Evolutionary conservation across 2,797 vertebrate species (phyloP), one percentile per base, ranked within the genome.

Genomic region (Anguilla anguilla): DNA sequence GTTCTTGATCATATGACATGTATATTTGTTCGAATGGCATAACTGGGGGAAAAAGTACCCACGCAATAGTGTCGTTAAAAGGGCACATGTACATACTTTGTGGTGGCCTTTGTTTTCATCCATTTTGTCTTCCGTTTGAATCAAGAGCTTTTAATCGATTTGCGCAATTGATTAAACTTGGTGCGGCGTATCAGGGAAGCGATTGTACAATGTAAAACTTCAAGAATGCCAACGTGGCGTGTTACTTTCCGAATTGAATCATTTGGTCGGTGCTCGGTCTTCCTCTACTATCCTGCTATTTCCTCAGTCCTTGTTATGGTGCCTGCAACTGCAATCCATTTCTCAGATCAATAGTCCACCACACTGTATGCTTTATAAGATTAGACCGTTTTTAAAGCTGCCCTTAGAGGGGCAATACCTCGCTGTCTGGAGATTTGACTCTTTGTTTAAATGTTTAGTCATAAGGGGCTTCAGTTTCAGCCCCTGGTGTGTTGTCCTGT

Each of bases 81-180:
- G 15, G 6, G 35, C 13, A 15, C 31, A 1, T 35, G 10, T 31
- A 74, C 31, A 35, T 35, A 74, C 69, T 77, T 43, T 31, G 43
- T 77, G 31, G 72, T 43, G 35, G 72, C 13, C 13, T 43, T 77
- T 77, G 31, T 39, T 77, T 77, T 77, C 72, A 39, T 77, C 72
- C 72, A 77, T 15, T 43, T 77, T 77, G 31, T 43, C 72, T 77
- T 77, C 13, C 69, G 35, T 35, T 77, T 77, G 72, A 43, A 77
- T 15, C 72, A 35, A 77, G 72, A 77, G 72, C 72, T 77, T 77
- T 77, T 77, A 43, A 77, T 43, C 17, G 72, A 77, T 43, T 43
- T 13, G 72, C 2, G 35, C 43, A 77, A 77, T 43, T 77, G 72
- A 77, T 77, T 77, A 77, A 77, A 35, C 72, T 39, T 9, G 17